phyloP scores from a whole-genome alignment of 2,797 vertebrate genomes.

The Premnoplex brunnescens region DNA sequence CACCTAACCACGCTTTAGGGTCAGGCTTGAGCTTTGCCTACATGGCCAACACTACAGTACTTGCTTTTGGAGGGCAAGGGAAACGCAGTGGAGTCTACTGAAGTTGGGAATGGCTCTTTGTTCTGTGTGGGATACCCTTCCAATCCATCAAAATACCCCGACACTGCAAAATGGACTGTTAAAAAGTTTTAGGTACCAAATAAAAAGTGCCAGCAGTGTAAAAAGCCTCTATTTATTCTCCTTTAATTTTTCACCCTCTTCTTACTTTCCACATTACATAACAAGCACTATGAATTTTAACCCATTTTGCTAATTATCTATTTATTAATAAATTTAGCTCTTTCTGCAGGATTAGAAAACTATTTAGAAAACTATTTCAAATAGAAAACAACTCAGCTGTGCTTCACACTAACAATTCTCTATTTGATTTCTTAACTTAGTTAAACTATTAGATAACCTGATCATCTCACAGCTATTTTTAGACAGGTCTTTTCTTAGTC shows the following conservation, averaged over 20 bases:
- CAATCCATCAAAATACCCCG: not conserved
- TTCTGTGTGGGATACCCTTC: not conserved
- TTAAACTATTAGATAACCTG: not conserved
- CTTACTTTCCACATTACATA: not conserved
- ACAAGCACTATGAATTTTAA: not conserved
- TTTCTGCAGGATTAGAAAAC: not conserved
- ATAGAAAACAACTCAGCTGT: not conserved
- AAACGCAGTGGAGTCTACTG: not conserved
- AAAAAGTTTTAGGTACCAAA: not conserved
- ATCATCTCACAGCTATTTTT: not conserved
- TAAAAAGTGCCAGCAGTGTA: not conserved
- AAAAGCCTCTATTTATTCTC: not conserved
- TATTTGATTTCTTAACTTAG: not conserved
- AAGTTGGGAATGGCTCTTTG: not conserved
- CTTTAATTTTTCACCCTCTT: not conserved
- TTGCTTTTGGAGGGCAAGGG: not conserved
- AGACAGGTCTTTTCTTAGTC: not conserved
- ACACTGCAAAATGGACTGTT: not conserved
- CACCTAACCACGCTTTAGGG: fast-evolving
- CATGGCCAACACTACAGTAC: not conserved
- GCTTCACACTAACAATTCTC: not conserved
- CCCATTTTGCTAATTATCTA: not conserved
- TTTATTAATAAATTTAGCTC: not conserved
- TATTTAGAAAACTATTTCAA: not conserved
- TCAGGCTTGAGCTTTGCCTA: not conserved